Evolutionary conservation across 2,888 invertebrate genomes (phyloP), one percentile per base, ranked within the genome.

Genomic region (Sphinx pinastri): DNA sequence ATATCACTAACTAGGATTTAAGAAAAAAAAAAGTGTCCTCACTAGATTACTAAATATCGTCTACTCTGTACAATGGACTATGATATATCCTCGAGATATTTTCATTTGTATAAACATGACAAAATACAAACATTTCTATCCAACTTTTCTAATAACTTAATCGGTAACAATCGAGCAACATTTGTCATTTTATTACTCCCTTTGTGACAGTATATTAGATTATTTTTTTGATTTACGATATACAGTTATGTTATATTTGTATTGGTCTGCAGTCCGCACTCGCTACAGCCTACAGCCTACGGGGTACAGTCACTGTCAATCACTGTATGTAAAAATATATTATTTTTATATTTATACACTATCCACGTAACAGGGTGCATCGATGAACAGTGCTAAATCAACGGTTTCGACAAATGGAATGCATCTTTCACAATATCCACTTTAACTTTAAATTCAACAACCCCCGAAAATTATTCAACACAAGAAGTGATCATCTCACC

Each of bases 1-100:
- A 84, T 87, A 89, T 88, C 84, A 86, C 89, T 91, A 92, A 88
- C 88, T 92, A 92, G 87, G 87, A 88, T 88, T 88, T 88, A 91
- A 88, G 87, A 90, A 86, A 86, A 83, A 73, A 60, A 77, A 81
- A 79, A 82, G 84, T 87, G 88, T 89, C 81, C 84, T 88, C 83
- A 88, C 89, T 92, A 92, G 85, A 87, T 81, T 79, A 78, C 89
- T 92, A 92, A 89, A 88, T 90, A 92, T 87, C 86, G 83, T 82
- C 90, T 93, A 92, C 82, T 85, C 92, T 92, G 91, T 94, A 94
- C 93, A 93, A 89, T 89, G 93, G 92, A 92, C 92, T 92, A 93
- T 91, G 91, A 91, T 92, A 93, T 89, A 90, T 84, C 85, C 88
- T 90, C 91, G 91, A 93, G 92, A 93, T 92, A 93, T 90, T 89